These are phyloP conservation scores for Philopedon plagiatum DNA, from an alignment of 2,888 invertebrate genomes.

Conservation along the genomic window DNA sequence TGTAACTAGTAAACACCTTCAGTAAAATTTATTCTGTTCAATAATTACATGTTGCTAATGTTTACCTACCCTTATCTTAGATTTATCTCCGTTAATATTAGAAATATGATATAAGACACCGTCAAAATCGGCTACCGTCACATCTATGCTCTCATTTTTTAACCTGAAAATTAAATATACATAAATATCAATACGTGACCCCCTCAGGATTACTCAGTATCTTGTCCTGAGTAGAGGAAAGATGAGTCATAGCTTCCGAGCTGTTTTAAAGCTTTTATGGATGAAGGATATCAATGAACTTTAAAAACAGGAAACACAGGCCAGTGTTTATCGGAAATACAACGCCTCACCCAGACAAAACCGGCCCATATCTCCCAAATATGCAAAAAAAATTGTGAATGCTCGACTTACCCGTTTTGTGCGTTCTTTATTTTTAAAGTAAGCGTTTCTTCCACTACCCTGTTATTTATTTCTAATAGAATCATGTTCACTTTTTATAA, in stretches of 20 bases:
- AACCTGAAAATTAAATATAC: slow-evolving; percentile 75
- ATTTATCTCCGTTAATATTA: slow-evolving; percentile 96
- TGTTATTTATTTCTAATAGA: slow-evolving; percentile 98
- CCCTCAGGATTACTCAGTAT: slow-evolving; percentile 33
- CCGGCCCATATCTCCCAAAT: slow-evolving; percentile 48
- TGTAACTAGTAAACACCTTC: neutral
- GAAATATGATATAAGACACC: slow-evolving; percentile 99
- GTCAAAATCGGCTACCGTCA: slow-evolving; percentile 97
- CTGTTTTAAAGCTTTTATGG: slow-evolving; percentile 6
- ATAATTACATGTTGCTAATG: slow-evolving; percentile 20
- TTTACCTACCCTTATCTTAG: slow-evolving; percentile 92
- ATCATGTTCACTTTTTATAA: slow-evolving; percentile 77
- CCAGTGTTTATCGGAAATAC: slow-evolving; percentile 39
- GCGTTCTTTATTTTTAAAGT: slow-evolving; percentile 97
- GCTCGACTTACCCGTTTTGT: slow-evolving; percentile 88
- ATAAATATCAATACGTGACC: slow-evolving; percentile 19
- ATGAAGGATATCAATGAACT: slow-evolving; percentile 31
- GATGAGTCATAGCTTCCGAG: slow-evolving; percentile 39
- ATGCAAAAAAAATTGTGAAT: slow-evolving; percentile 18
- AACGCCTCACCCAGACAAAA: slow-evolving; percentile 55
- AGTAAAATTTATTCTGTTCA: neutral
- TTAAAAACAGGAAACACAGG: slow-evolving; percentile 37
- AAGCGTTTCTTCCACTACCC: slow-evolving; percentile 98
- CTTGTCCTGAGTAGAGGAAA: slow-evolving; percentile 27
- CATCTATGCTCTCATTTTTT: slow-evolving; percentile 96